Percentiles rank a stretch among this genome's conserved stretches.
Conservation (phyloP, 1,140 invertebrate genomes). For the Dysdera silvatica region DNA sequence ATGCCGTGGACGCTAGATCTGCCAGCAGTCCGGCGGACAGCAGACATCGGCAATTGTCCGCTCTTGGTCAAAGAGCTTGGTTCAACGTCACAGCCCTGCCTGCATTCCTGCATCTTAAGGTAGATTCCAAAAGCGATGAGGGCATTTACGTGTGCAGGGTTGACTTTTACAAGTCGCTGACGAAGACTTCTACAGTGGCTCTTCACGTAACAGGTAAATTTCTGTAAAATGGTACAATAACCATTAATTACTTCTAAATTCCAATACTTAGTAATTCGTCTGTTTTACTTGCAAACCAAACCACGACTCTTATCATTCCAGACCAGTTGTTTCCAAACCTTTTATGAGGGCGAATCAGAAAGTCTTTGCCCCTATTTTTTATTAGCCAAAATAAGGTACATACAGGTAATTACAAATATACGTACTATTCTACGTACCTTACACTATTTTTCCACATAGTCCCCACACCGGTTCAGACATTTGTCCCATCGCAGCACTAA, state of each 20-base stretch:
- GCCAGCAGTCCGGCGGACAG: background rate
- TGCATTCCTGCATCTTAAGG: constrained; percentile 64
- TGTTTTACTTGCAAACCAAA: too few relatives aligned
- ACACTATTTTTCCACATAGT: too few relatives aligned
- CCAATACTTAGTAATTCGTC: too few relatives aligned
- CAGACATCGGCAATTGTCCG: constrained; percentile 4
- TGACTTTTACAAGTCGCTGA: constrained; percentile 79
- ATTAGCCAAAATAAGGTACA: too few relatives aligned
- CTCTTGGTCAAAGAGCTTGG: background rate
- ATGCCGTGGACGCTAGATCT: constrained; percentile 40
- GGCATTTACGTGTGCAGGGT: constrained; percentile 78
- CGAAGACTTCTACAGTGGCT: constrained; percentile 52
- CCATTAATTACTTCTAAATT: background rate
- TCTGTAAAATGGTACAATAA: background rate
- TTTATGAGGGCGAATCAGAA: too few relatives aligned
- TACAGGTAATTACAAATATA: too few relatives aligned
- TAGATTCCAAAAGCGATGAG: constrained; percentile 67
- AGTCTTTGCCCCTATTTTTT: too few relatives aligned
- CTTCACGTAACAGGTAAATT: constrained; percentile 27
- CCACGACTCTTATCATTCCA: too few relatives aligned
- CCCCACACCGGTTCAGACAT: too few relatives aligned
- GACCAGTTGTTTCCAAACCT: too few relatives aligned
- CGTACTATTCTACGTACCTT: too few relatives aligned
- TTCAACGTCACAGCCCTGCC: constrained; percentile 40
- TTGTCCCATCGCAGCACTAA: too few relatives aligned